Percentiles rank a stretch among this genome's conserved stretches.
Evolutionary conservation across 2,888 invertebrate genomes (phyloP).

Genomic region (Epirrhoe alternata): DNA sequence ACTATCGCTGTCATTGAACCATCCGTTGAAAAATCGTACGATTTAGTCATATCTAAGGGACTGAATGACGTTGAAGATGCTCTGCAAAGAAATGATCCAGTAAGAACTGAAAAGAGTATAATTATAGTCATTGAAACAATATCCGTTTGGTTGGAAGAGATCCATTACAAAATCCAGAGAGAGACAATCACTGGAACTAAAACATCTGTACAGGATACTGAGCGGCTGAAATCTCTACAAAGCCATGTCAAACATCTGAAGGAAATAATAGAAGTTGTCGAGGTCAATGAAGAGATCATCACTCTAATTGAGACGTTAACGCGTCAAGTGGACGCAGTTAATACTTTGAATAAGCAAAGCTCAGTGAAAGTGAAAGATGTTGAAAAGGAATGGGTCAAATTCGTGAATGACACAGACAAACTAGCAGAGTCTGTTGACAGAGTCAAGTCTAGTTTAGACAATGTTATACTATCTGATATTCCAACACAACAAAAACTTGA

Average conservation of each 20-base stretch:
- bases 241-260: conserved; percentile 86
- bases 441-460: conserved; percentile 82
- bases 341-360: conserved; percentile 84
- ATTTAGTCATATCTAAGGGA: conserved; percentile 85
- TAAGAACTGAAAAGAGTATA: conserved; percentile 88
- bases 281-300: conserved; percentile 88
- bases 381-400: conserved; percentile 89
- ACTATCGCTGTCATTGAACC: conserved; percentile 71
- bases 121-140: conserved; percentile 92
- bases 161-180: conserved; percentile 90
- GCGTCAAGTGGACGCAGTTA: conserved; percentile 89
- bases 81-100: conserved; percentile 83
- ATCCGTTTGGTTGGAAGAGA: conserved; percentile 93
- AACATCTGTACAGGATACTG: conserved; percentile 57
- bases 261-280: conserved; percentile 87
- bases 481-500: conserved; percentile 88
- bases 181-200: conserved; percentile 61
- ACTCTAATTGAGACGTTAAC: conserved; percentile 86
- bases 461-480: conserved; percentile 86
- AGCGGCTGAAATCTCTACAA: conserved; percentile 72
- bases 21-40: conserved; percentile 74
- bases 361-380: conserved; percentile 80
- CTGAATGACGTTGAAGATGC: conserved; percentile 85
- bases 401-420: conserved; percentile 86
- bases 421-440: conserved; percentile 81